Evolutionary conservation across 2,113 vertebrate species (phyloP).

Genomic region (Hippolais icterina): DNA sequence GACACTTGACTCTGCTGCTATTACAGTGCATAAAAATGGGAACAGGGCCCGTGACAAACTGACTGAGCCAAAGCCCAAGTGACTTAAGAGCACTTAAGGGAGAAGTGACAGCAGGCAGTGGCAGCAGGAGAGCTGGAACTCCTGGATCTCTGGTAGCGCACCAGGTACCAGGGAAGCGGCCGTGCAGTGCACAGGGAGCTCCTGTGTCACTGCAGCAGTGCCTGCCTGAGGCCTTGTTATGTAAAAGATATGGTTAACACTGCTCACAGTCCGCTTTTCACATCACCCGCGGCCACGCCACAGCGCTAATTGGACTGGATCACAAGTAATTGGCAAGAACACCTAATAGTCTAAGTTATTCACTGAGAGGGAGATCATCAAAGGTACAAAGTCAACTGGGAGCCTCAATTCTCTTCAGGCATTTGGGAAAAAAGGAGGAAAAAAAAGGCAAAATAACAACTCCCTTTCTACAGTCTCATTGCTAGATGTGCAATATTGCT

Average conservation of each 20-base stretch:
- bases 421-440: background rate
- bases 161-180: background rate
- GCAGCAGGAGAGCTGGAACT: background rate
- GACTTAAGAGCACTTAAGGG: background rate
- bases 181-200: background rate
- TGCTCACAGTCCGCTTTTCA: background rate
- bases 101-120: background rate
- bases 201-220: background rate
- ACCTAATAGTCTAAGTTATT: conserved; percentile 31
- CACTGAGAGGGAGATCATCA: background rate
- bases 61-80: background rate
- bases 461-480: background rate
- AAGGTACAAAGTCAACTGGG: background rate
- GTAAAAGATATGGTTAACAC: conserved; percentile 60
- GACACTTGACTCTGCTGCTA: background rate
- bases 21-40: background rate
- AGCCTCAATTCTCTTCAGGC: background rate
- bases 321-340: conserved; percentile 25
- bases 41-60: background rate
- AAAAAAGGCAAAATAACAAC: background rate
- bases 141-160: background rate
- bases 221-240: conserved; percentile 65
- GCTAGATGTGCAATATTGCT: background rate
- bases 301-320: background rate
- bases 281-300: conserved; percentile 3